These are phyloP conservation scores for Sinocyclocheilus rhinocerous DNA, from an alignment of 2,113 vertebrate species.

Conservation along the genomic window DNA sequence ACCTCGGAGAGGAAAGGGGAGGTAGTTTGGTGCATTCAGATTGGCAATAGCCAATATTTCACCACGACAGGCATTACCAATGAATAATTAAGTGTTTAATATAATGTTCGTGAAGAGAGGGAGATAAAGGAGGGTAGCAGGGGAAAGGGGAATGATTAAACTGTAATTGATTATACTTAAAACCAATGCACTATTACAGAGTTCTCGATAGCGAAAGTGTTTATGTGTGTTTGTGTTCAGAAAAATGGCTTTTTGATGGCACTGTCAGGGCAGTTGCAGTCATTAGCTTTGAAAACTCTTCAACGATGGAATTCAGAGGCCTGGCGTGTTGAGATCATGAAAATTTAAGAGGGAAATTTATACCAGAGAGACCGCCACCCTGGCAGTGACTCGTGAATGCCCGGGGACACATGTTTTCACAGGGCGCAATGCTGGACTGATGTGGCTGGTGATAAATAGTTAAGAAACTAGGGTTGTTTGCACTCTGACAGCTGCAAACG, in stretches of 20 bases:
- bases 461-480: constrained; percentile 77
- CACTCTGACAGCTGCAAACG: constrained; percentile 30
- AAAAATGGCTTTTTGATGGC: constrained; percentile 83
- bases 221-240: constrained; percentile 66
- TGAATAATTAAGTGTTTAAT: constrained; percentile 99
- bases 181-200: constrained; percentile 79
- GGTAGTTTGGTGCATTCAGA: constrained; percentile 82
- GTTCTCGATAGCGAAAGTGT: constrained; percentile 71
- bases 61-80: constrained; percentile 88
- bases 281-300: constrained; percentile 83
- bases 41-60: constrained; percentile 86
- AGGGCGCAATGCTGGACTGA: constrained; percentile 75
- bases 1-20: constrained; percentile 83
- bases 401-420: constrained; percentile 79
- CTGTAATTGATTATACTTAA: constrained; percentile 85
- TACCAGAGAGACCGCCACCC: constrained; percentile 75
- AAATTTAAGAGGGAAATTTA: constrained; percentile 91
- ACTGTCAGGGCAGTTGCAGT: constrained; percentile 75
- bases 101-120: constrained; percentile 81
- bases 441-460: constrained; percentile 83
- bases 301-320: constrained; percentile 80
- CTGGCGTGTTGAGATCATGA: constrained; percentile 88
- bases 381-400: constrained; percentile 71
- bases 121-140: constrained; percentile 58
- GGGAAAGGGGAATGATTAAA: constrained; percentile 82